Conservation (phyloP, 2,888 invertebrate species). For the Vannuccia rotundouncinata region DNA sequence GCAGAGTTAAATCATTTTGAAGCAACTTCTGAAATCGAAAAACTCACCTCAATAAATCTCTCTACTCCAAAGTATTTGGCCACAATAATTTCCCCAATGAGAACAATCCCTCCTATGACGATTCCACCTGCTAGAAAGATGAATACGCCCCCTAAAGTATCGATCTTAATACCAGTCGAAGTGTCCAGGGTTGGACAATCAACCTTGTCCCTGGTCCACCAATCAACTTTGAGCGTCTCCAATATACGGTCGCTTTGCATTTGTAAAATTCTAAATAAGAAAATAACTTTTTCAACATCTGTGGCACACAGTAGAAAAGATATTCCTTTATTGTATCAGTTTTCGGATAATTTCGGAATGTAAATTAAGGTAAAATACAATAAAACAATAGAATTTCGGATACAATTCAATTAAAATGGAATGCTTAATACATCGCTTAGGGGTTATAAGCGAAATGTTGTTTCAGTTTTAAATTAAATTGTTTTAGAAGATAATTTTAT, state of each 20-base stretch:
- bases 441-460: too few species aligned
- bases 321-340: too few species aligned
- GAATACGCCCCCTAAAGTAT: conserved; percentile 68
- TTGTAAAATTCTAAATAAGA: conserved; percentile 43
- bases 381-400: too few species aligned
- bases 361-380: too few species aligned
- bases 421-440: too few species aligned
- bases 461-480: too few species aligned
- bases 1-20: too few species aligned
- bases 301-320: too few species aligned
- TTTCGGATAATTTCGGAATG: too few species aligned
- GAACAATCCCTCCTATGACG: conserved; percentile 73
- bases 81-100: conserved; percentile 67
- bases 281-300: not conserved
- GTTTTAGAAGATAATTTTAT: too few species aligned
- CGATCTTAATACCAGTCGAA: conserved; percentile 21
- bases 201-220: conserved; percentile 43
- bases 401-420: too few species aligned
- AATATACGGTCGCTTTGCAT: conserved; percentile 43
- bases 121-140: conserved; percentile 79
- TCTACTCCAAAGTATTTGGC: conserved; percentile 12
- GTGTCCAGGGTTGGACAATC: conserved; percentile 41
- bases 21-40: too few species aligned
- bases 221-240: conserved; percentile 42
- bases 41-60: conserved; percentile 19